Percentiles rank a stretch among this genome's conserved stretches.
These are phyloP conservation scores for Hyperoplus immaculatus DNA, from an alignment of 2,797 vertebrate species.

Conservation along the genomic window DNA sequence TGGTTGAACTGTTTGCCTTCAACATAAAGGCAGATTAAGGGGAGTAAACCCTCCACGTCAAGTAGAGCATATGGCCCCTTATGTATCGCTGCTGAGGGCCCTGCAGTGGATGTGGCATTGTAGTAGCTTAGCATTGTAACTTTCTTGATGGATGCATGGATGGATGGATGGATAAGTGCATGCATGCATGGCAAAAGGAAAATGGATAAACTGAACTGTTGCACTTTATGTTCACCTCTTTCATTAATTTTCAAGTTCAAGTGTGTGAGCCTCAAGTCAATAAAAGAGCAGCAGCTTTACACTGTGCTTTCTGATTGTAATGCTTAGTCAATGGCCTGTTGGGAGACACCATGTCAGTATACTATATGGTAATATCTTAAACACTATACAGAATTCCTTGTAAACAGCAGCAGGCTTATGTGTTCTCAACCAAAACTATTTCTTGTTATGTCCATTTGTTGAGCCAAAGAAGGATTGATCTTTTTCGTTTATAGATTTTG, in stretches of 20 bases:
- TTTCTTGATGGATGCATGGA: constrained; percentile 36
- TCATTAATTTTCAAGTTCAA: constrained; percentile 23
- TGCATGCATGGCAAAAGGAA: constrained; percentile 2
- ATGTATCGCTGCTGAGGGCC: constrained; percentile 44
- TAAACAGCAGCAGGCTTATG: background rate
- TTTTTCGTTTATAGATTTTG: background rate
- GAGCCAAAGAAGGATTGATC: background rate
- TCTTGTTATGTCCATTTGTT: too few species aligned
- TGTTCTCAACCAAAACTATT: background rate
- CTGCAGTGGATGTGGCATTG: constrained; percentile 58
- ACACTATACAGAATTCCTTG: background rate
- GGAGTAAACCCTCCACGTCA: constrained; percentile 14
- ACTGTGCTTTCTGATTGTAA: background rate
- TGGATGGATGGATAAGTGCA: background rate
- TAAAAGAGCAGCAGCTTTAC: background rate
- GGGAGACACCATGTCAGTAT: background rate
- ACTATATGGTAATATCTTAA: background rate
- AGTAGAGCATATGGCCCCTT: constrained; percentile 37
- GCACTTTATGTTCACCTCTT: background rate
- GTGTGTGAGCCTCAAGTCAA: background rate
- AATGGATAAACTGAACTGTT: background rate
- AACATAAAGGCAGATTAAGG: background rate
- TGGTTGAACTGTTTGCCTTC: background rate
- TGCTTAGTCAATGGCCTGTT: constrained; percentile 6
- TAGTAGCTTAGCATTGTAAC: constrained; percentile 39